Evolutionary conservation across 2,113 vertebrate genomes (phyloP).

Genomic region (Pholis gunnellus): DNA sequence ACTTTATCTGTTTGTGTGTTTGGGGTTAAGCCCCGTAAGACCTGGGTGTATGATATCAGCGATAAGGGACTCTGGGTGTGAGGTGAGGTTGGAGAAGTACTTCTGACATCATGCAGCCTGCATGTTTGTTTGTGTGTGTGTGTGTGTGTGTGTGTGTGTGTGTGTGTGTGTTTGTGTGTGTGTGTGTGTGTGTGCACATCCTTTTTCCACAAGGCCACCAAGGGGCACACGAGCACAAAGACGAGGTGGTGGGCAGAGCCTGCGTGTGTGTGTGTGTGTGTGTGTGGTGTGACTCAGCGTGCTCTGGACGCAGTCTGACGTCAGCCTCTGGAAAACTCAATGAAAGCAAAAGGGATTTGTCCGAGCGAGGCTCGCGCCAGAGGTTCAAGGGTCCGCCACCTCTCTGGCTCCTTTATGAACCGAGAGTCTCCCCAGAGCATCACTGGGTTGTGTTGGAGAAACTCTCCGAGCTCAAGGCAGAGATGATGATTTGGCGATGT

Average conservation of each 20-base stretch:
- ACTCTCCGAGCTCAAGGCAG: conserved; percentile 30
- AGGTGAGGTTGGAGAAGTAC: conserved; percentile 35
- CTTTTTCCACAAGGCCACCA: conserved; percentile 53
- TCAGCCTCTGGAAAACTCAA: conserved; percentile 66
- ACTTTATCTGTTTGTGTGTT: conserved; percentile 39
- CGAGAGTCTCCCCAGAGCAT: conserved; percentile 18
- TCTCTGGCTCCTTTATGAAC: conserved; percentile 7
- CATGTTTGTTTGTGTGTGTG: neutral
- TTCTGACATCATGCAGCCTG: conserved; percentile 67
- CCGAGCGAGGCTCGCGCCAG: conserved; percentile 35
- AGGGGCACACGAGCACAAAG: conserved; percentile 48
- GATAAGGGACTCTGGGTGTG: conserved; percentile 59
- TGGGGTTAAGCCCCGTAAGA: conserved; percentile 43
- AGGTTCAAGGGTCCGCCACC: conserved; percentile 56
- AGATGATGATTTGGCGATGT: conserved; percentile 24
- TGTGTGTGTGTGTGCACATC: conserved; percentile 22
- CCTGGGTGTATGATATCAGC: conserved; percentile 42
- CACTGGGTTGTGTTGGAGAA: conserved; percentile 28
- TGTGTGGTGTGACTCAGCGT: conserved; percentile 71
- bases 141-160: neutral
- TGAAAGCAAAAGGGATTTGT: conserved; percentile 60
- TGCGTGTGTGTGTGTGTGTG: conserved; percentile 22
- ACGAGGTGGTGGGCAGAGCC: conserved; percentile 58
- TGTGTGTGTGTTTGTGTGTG: no score
- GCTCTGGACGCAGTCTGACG: conserved; percentile 66